Evolutionary conservation across 2,113 vertebrate species (phyloP), one percentile per base, ranked within the genome.

Genomic region (Okapia johnstoni): DNA sequence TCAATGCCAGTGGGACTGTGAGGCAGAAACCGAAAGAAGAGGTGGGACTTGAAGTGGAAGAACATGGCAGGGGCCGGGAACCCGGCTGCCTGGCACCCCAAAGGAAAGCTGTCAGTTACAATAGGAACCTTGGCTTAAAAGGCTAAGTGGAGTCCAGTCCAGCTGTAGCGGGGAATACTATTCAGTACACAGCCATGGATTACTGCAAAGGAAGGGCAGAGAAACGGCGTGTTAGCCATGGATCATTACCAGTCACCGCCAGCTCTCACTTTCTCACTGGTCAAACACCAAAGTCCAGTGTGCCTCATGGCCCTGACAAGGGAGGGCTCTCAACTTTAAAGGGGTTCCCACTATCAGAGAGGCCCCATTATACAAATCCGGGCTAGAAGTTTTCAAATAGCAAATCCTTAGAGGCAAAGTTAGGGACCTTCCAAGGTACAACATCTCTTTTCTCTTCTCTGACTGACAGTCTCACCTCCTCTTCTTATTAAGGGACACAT

Each of bases 101-200:
- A 86, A 95, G 88, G 94, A 94, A 98, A 98, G 98, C 99, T 99
- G 98, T 98, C 98, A 98, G 0, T 66, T 98, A 98, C 98, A 98
- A 98, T 97, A 97, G 97, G 98, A 99, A 98, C 98, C 98, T 99
- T 98, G 95, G 98, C 97, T 98, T 98, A 98, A 98, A 99, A 99
- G 98, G 98, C 98, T 99, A 99, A 99, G 98, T 98, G 98, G 99
- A 98, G 98, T 99, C 98, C 98, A 99, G 98, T 99, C 99, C 99
- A 99, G 99, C 99, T 99, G 99, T 97, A 99, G 99, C 98, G 36
- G 98, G 98, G 98, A 97, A 98, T 99, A 99, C 99, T 99, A 99
- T 99, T 99, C 99, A 99, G 99, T 99, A 99, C 99, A 99, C 99
- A 99, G 99, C 99, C 99, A 99, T 98, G 99, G 99, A 98, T 99